Conservation (phyloP, 2,888 invertebrate species). For the Eupithecia abbreviata region DNA sequence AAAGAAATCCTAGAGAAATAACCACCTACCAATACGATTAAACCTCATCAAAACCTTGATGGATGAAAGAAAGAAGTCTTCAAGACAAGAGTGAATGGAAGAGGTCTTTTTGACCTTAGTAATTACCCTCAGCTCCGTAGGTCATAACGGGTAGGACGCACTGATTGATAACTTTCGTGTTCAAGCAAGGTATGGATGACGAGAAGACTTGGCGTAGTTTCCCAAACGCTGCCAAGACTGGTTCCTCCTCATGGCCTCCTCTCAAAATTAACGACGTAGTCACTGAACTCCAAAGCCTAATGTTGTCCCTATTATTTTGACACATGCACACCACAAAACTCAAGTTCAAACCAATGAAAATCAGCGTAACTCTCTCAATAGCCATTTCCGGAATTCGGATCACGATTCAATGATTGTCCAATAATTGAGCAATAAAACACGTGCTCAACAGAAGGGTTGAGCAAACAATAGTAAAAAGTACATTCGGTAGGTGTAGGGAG, state of each 20-base stretch:
- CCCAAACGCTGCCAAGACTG: too few relatives aligned
- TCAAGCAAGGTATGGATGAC: too few relatives aligned
- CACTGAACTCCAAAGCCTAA: not conserved
- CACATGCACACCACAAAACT: not conserved
- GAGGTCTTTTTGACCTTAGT: too few relatives aligned
- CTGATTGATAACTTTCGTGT: too few relatives aligned
- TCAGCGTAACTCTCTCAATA: slow-evolving; percentile 49
- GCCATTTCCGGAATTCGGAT: slow-evolving; percentile 67
- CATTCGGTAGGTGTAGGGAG: slow-evolving; percentile 58
- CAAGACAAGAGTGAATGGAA: too few relatives aligned
- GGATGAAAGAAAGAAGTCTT: too few relatives aligned
- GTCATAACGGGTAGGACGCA: too few relatives aligned
- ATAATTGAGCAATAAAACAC: slow-evolving; percentile 80
- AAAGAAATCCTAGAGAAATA: too few relatives aligned
- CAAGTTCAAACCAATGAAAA: not conserved
- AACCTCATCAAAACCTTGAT: not conserved
- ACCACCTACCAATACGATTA: not conserved
- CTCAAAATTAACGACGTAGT: not conserved
- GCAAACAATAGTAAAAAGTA: slow-evolving; percentile 61
- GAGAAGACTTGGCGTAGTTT: too few relatives aligned
- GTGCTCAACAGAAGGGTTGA: slow-evolving; percentile 75
- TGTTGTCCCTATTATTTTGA: not conserved
- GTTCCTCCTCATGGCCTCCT: too few relatives aligned
- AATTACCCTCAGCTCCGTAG: too few relatives aligned
- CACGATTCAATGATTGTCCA: slow-evolving; percentile 69